These are phyloP conservation scores for Oxygymnocypris stewartii DNA, from an alignment of 2,113 vertebrate genomes.

Conservation along the genomic window DNA sequence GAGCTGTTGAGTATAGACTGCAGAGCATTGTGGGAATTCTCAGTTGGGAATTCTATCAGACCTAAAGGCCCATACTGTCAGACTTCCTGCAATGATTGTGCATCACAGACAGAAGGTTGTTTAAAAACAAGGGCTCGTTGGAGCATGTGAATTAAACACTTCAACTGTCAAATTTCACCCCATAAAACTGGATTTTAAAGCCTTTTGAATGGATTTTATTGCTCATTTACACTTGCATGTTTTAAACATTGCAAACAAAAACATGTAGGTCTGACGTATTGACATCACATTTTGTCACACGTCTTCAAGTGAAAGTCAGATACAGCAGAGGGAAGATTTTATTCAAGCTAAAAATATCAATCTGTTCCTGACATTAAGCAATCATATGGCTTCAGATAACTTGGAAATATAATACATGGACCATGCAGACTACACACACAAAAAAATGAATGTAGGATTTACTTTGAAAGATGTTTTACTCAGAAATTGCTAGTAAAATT, in stretches of 20 bases:
- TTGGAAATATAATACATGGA: background rate
- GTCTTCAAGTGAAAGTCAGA: background rate
- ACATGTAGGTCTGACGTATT: background rate
- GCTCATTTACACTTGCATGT: background rate
- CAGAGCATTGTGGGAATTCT: conserved; percentile 19
- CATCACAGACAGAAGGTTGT: conserved; percentile 6
- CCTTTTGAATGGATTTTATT: background rate
- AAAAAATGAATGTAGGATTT: background rate
- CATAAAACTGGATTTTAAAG: background rate
- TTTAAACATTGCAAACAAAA: background rate
- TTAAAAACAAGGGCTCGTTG: background rate
- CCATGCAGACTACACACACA: background rate
- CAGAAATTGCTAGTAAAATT: background rate
- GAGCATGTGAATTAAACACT: conserved; percentile 4
- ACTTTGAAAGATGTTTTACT: background rate
- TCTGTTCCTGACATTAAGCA: background rate
- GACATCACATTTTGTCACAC: background rate
- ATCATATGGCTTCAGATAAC: background rate
- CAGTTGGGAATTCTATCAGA: conserved; percentile 40
- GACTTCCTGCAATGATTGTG: conserved; percentile 8
- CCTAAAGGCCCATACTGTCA: conserved; percentile 16
- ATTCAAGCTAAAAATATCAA: background rate
- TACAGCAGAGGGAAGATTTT: background rate
- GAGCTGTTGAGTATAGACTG: conserved; percentile 26
- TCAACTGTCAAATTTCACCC: background rate